phyloP scores from a whole-genome alignment of 2,888 invertebrate genomes.

The Agriopis leucophaearia region DNA sequence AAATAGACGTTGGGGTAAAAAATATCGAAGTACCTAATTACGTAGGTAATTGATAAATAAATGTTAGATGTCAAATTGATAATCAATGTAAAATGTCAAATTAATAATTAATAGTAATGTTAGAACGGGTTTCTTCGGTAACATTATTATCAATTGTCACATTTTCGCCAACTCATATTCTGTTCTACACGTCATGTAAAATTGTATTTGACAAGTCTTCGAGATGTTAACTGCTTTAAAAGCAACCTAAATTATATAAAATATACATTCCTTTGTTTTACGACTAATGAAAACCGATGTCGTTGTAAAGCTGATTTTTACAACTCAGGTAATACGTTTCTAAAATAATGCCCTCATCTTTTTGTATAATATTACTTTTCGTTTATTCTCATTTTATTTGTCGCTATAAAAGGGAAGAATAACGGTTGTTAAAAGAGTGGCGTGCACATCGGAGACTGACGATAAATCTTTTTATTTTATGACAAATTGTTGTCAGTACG shows the following conservation, averaged over 20 bases:
- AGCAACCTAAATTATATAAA: conserved; percentile 19
- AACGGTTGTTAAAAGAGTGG: conserved; percentile 79
- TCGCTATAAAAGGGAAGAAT: conserved; percentile 81
- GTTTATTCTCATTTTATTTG: conserved; percentile 81
- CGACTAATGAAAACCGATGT: conserved; percentile 59
- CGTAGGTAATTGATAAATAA: too few species aligned
- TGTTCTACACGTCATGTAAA: background rate
- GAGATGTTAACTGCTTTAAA: conserved; percentile 14
- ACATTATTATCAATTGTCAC: too few species aligned
- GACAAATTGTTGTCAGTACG: conserved; percentile 83
- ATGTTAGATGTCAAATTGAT: too few species aligned
- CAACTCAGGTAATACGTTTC: conserved; percentile 63
- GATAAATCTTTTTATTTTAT: conserved; percentile 86
- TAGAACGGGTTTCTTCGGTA: too few species aligned
- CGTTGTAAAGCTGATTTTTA: conserved; percentile 62
- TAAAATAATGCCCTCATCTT: conserved; percentile 73
- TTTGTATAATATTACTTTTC: conserved; percentile 76
- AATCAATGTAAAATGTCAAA: too few species aligned
- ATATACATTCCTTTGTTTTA: conserved; percentile 36
- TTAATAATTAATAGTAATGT: too few species aligned
- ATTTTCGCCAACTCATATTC: too few species aligned
- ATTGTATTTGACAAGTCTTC: conserved; percentile 2
- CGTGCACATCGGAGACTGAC: conserved; percentile 67
- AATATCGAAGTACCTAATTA: too few species aligned
- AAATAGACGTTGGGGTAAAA: too few species aligned